Evolutionary conservation across 64 coral and sea anemone species (phyloP).

Genomic region (Acropora tenuis): DNA sequence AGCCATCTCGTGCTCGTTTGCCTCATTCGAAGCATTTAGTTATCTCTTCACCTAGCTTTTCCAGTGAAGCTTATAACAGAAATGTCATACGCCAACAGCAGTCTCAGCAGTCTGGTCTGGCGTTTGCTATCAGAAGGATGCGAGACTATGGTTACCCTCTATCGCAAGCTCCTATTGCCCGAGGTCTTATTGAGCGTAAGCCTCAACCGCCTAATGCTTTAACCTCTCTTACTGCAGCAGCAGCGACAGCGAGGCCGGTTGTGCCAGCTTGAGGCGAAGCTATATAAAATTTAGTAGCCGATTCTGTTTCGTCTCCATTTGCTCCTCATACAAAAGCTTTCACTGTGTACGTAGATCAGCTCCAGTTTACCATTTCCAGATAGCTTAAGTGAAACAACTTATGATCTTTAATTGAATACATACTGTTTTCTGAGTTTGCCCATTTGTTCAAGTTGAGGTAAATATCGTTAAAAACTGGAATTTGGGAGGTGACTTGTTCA

Average conservation of each 20-base stretch:
- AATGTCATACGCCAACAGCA: neutral
- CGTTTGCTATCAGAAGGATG: neutral
- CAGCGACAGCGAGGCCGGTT: constrained; percentile 22
- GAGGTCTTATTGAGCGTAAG: constrained; percentile 12
- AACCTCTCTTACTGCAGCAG: constrained; percentile 15
- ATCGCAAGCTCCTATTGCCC: neutral
- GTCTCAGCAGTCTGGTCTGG: neutral
- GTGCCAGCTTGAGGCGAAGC: constrained; percentile 9
- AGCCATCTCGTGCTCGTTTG: neutral
- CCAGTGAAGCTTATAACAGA: constrained; percentile 14
- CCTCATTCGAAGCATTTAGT: neutral
- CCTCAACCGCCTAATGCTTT: constrained; percentile 6
- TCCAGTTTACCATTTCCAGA: too few species aligned
- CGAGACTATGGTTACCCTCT: neutral
- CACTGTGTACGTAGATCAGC: neutral
- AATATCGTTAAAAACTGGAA: too few species aligned
- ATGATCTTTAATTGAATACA: too few species aligned
- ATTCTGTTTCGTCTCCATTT: neutral
- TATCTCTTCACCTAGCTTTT: neutral
- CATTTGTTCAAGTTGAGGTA: too few species aligned
- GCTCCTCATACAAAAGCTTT: neutral
- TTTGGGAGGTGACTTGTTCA: too few species aligned
- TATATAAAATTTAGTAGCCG: neutral
- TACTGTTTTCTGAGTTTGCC: too few species aligned
- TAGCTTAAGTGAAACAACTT: too few species aligned